A percentile compares a stretch with the other conserved stretches of the same genome.
Conservation (phyloP, 2,888 invertebrate species). For the Tetrapedia diversipes region DNA sequence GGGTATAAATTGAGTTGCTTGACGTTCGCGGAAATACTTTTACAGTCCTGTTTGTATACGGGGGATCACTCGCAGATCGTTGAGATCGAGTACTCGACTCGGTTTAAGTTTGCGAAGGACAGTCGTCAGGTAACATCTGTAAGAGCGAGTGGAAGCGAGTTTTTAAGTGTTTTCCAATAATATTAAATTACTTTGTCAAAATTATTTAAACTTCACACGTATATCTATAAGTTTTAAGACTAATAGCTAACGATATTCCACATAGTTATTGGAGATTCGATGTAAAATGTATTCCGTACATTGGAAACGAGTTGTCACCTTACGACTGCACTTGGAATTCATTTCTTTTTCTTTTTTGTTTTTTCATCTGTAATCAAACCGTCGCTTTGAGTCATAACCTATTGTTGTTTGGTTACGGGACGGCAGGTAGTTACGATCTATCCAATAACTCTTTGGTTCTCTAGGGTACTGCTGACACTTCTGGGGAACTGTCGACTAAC, state of each 20-base stretch:
- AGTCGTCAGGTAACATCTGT: constrained; percentile 21
- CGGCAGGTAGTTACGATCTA: constrained; percentile 44
- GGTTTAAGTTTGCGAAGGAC: constrained; percentile 6
- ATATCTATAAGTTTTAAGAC: too few species aligned
- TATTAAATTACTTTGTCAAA: not conserved
- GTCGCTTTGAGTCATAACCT: constrained; percentile 21
- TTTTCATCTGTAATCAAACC: too few species aligned
- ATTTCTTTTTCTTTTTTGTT: not conserved
- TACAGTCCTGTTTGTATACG: too few species aligned
- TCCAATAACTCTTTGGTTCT: constrained; percentile 75
- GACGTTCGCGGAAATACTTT: not conserved
- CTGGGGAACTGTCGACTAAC: constrained; percentile 79
- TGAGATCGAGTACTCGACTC: not conserved
- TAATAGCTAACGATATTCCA: too few species aligned
- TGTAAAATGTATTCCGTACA: too few species aligned
- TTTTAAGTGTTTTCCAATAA: too few species aligned
- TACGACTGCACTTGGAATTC: constrained; percentile 5
- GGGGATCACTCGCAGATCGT: not conserved
- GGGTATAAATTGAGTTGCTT: constrained; percentile 26
- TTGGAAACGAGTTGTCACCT: not conserved
- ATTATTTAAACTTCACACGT: too few species aligned
- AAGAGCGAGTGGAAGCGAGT: too few species aligned
- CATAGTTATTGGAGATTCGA: too few species aligned
- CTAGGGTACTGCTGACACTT: constrained; percentile 81
- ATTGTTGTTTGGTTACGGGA: constrained; percentile 69